Evolutionary conservation across 2,797 vertebrate genomes (phyloP).

Genomic region (Garrulus glandarius): DNA sequence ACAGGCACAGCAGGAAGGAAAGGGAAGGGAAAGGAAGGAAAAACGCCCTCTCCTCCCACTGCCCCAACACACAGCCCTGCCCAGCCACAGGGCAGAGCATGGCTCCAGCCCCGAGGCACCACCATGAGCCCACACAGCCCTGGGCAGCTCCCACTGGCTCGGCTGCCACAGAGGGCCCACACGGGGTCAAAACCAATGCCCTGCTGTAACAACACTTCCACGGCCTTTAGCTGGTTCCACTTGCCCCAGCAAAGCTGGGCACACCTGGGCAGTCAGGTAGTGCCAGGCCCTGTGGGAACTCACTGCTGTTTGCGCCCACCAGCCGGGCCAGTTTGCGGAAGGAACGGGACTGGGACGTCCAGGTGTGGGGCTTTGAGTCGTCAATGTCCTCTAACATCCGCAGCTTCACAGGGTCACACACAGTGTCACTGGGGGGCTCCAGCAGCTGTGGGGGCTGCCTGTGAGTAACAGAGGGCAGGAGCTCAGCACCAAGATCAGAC

Average conservation of each 20-base stretch:
- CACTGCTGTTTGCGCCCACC: constrained; percentile 95
- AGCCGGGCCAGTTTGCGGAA: constrained; percentile 94
- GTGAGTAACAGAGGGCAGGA: neutral
- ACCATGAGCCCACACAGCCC: fast-evolving
- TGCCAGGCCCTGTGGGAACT: constrained; percentile 57
- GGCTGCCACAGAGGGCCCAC: neutral
- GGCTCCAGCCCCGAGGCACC: fast-evolving
- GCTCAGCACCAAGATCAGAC: neutral
- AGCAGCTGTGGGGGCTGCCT: neutral
- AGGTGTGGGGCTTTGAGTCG: constrained; percentile 91
- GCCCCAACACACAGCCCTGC: neutral
- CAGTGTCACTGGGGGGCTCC: constrained; percentile 74
- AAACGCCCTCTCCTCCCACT: neutral
- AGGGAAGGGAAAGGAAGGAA: neutral
- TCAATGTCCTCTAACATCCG: constrained; percentile 90
- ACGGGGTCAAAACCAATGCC: neutral
- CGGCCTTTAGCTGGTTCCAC: neutral
- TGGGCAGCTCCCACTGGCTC: fast-evolving
- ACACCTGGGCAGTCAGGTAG: constrained; percentile 32
- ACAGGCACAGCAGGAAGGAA: neutral
- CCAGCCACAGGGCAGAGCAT: fast-evolving
- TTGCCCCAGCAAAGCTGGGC: neutral
- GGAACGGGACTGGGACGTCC: constrained; percentile 95
- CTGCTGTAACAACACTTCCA: neutral
- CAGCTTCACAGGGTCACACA: constrained; percentile 91